Base-by-base conservation (phyloP, 1,140 invertebrate species). In the Saccostrea echinata region DNA sequence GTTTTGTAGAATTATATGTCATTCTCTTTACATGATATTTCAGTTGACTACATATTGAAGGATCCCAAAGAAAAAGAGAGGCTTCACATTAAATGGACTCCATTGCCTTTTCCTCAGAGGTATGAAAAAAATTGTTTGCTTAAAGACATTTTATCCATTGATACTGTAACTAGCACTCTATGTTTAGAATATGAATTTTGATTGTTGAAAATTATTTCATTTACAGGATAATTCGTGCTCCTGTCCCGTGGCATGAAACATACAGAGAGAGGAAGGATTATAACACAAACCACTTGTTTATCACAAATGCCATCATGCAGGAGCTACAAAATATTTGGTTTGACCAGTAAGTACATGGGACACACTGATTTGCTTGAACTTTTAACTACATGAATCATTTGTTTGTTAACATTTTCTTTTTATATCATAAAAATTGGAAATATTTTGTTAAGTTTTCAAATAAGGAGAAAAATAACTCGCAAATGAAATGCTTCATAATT, bases 171-270 rank as follows among this genome's bases (percentile, higher is more conserved):
- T 83, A 43, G 30, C 30, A 21, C 33, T 51, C 2, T 83, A 43
- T 21, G 43, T 43, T 83, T 24, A 83, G 1, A 43, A 13, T 43
- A 43, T 83, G 9, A 43, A 0, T 18, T 52, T 83, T 86, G 71
- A 16, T 30, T 16, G 16, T 24, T 53, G 1, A 83, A 4, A 0
- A 52, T 51, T 16, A n/a, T 76, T 3, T 83, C 83, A 52, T 76
- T 88, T 86, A 57, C 83, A 94, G 94, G 86, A 92, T 96, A 1
- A 96, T 98, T 51, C 95, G 97, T 64, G 97, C 97, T 51, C 97
- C 97, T 2, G 96, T 98, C 71, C 97, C 97, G 0, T 98, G 97
- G 97, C 97, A 97, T 94, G 95, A 95, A 13, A 93, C 93, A 16
- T 96, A 95, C 86, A 91, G 95, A n/a, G 94, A 95, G 24, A 95